These are phyloP conservation scores for Rhamphomyia laevipes DNA, from an alignment of 2,888 invertebrate species.

Conservation along the genomic window DNA sequence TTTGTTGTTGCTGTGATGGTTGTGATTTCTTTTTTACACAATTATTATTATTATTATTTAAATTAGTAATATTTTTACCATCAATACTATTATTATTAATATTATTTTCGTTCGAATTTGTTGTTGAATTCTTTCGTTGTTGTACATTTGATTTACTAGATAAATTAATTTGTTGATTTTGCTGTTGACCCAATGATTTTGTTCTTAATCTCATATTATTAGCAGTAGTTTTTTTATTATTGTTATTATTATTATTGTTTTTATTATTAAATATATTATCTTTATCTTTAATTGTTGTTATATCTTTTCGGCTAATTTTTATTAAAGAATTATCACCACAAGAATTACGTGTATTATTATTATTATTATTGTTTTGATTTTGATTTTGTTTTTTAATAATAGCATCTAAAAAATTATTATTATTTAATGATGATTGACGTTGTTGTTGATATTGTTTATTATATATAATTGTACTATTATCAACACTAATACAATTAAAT, in stretches of 20 bases:
- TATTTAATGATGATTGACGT: background rate
- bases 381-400: background rate
- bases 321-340: slow-evolving; percentile 14
- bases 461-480: background rate
- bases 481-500: slow-evolving; percentile 2
- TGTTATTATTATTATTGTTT: slow-evolving; percentile 10
- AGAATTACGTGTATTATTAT: slow-evolving; percentile 12
- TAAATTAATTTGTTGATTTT: slow-evolving; percentile 13
- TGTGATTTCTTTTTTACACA: slow-evolving; percentile 10
- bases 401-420: background rate
- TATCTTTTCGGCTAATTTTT: slow-evolving; percentile 16
- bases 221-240: slow-evolving; percentile 4
- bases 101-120: slow-evolving; percentile 7
- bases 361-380: background rate
- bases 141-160: slow-evolving; percentile 11
- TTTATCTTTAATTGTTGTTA: slow-evolving; percentile 13
- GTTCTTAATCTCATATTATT: background rate
- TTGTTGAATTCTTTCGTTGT: slow-evolving; percentile 14
- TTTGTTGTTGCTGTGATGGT: slow-evolving; percentile 10
- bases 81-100: slow-evolving; percentile 14
- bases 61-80: slow-evolving; percentile 24
- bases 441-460: background rate
- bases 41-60: slow-evolving; percentile 8
- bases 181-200: slow-evolving; percentile 12
- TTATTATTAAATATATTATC: slow-evolving; percentile 6